Evolutionary conservation across 2,888 invertebrate genomes (phyloP).

Genomic region (Rhodophaea formosa): DNA sequence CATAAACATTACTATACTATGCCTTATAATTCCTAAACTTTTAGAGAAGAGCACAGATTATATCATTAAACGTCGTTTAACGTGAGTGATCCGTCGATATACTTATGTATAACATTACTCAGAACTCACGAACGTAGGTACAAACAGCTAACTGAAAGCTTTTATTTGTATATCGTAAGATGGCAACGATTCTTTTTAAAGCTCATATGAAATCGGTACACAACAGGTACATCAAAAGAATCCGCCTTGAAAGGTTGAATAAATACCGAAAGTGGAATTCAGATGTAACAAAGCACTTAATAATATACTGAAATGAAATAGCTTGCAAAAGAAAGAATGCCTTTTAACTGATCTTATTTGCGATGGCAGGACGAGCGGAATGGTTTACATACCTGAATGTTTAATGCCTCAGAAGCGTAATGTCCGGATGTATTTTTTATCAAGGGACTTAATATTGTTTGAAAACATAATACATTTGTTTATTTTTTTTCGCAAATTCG

Average conservation of each 20-base stretch:
- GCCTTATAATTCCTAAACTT: too few species aligned
- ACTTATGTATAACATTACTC: too few species aligned
- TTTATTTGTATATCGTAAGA: neutral
- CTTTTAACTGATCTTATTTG: neutral
- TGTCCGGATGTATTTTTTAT: neutral
- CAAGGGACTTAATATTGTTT: too few species aligned
- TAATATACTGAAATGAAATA: conserved; percentile 3
- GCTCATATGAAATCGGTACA: neutral
- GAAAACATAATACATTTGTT: too few species aligned
- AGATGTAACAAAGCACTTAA: conserved; percentile 5
- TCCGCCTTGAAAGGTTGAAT: neutral
- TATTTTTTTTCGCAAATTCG: too few species aligned
- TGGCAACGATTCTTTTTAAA: neutral
- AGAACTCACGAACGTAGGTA: too few species aligned
- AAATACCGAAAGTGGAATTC: neutral
- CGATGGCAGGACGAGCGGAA: neutral
- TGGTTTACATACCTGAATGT: neutral
- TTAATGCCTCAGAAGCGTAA: neutral
- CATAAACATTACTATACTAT: too few species aligned
- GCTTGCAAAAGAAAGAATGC: neutral
- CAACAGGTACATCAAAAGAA: conserved; percentile 1
- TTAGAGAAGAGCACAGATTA: too few species aligned
- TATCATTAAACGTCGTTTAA: too few species aligned
- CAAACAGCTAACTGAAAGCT: too few species aligned
- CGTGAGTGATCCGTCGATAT: too few species aligned